Evolutionary conservation across 2,113 vertebrate genomes (phyloP), one percentile per base, ranked within the genome.

Genomic region (Synodontis membranacea): DNA sequence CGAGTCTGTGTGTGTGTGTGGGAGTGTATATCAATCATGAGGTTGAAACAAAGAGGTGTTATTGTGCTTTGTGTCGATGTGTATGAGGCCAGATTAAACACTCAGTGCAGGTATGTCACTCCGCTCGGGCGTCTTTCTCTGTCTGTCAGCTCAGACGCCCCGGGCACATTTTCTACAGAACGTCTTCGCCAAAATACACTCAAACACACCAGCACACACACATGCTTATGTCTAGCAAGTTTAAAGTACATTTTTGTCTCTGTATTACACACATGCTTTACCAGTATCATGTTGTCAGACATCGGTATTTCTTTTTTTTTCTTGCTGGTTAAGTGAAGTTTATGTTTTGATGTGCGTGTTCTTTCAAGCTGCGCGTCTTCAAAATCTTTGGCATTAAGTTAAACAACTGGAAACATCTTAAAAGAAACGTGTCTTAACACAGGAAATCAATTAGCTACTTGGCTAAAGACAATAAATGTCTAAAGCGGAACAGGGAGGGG

Each of bases 21-120:
- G 34, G 64, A 50, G 62, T 80, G 68, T 84, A 75, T 86, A 91
- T 92, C 91, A 83, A 78, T 94, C 92, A 92, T 31, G 31, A 58
- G 80, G 82, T 68, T 88, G 87, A 92, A 84, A 95, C 94, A 95
- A 95, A 95, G 93, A 93, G 87, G 78, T 91, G 86, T 94, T 94
- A 93, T 95, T 94, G 94, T 95, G 92, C 93, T 93, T 94, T 94
- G 91, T 94, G 90, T 93, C 88, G 85, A 85, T 92, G 85, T 88
- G 91, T 87, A 95, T 95, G 93, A 91, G 92, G 95, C 93, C 91
- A 93, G 95, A 94, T 94, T 92, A 90, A 93, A 93, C 91, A 92
- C 92, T 91, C 92, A 89, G 86, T 66, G 68, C 89, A 92, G 93
- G 92, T 94, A 94, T 95, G 90, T 93, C 74, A 88, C 89, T 62